Evolutionary conservation across 1,140 invertebrate species (phyloP).

Genomic region (Leptinotarsa defecta): DNA sequence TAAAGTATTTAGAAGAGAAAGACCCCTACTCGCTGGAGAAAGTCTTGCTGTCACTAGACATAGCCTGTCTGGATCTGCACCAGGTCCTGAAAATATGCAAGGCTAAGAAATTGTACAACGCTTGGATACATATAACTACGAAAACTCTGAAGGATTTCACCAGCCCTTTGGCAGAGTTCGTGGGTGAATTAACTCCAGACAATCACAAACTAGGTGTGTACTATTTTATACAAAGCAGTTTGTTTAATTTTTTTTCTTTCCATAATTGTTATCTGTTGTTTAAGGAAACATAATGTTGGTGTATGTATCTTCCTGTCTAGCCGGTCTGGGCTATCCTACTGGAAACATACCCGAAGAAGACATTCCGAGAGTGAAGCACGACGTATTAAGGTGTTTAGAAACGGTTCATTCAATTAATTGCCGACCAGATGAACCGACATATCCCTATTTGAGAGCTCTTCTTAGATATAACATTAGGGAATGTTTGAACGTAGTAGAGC

Average conservation of each 20-base stretch:
- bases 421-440: constrained; percentile 69
- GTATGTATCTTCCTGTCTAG: constrained; percentile 91
- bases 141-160: constrained; percentile 83
- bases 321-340: constrained; percentile 86
- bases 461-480: constrained; percentile 86
- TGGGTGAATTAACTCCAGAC: constrained; percentile 61
- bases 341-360: constrained; percentile 79
- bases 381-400: constrained; percentile 68
- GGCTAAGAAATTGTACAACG: constrained; percentile 79
- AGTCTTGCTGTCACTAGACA: constrained; percentile 80
- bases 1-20: constrained; percentile 65
- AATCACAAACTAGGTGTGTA: constrained; percentile 52
- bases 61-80: constrained; percentile 86
- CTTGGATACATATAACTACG: constrained; percentile 88
- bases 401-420: constrained; percentile 72
- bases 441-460: constrained; percentile 80
- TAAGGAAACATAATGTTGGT: constrained; percentile 91
- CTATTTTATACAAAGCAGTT: neutral
- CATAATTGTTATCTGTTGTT: constrained; percentile 6
- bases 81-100: constrained; percentile 83
- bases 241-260: neutral
- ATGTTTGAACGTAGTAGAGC: constrained; percentile 86
- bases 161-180: constrained; percentile 79
- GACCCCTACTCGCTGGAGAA: constrained; percentile 72
- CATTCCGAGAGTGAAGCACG: constrained; percentile 74